Evolutionary conservation across 2,797 vertebrate species (phyloP), one percentile per base, ranked within the genome.

Genomic region (Silurus aristotelis): DNA sequence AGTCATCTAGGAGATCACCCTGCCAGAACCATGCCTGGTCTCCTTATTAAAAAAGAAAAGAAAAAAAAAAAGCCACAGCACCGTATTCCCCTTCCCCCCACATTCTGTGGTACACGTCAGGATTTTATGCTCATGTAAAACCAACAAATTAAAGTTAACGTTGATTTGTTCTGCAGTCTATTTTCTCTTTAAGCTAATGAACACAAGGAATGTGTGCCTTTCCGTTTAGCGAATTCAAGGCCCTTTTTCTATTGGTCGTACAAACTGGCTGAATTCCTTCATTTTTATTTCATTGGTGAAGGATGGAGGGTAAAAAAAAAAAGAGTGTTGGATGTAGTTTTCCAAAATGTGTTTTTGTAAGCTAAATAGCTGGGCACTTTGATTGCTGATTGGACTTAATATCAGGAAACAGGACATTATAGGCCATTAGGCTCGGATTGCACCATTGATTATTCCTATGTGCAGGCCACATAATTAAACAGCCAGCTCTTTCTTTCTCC

Each of bases 401-500:
- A 91, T 92, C 92, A 93, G 93, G 93, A 95, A 94, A 92, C 91
- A 92, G 91, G 87, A 89, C 87, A 94, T 94, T 94, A 91, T 31
- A 70, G 83, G 84, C 86, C 79, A 93, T 93, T 94, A 92, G 87
- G 82, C 87, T 88, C 80, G 84, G 90, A 87, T 89, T 87, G 77
- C 79, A 83, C 68, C 79, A 88, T 85, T 93, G 88, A 94, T 93
- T 94, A 89, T 87, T 83, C 86, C 77, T 89, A 83, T 83, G 79
- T 84, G 75, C 82, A 55, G 14, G 55, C 43, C 70, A 73, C 67
- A 76, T 78, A 66, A 86, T 82, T 87, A 83, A 83, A 84, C 78
- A 86, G 64, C 85, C 80, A 83, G 73, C 68, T 85, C 60, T 77
- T 38, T 83, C 75, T 79, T 27, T 58, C 80, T 83, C 27, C 43